phyloP scores from a whole-genome alignment of 2,113 vertebrate species.

The Pseudorasbora parva region DNA sequence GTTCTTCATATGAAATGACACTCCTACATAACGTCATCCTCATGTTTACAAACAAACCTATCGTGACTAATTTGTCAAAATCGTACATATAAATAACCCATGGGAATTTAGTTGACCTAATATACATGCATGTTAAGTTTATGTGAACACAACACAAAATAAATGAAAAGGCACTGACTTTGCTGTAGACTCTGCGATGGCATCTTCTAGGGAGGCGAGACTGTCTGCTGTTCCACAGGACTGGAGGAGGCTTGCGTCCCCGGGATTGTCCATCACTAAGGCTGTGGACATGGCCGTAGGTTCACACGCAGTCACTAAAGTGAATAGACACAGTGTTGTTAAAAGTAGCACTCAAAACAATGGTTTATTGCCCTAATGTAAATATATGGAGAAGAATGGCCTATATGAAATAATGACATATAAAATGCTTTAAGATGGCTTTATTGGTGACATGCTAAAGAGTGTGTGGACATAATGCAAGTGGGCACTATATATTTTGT shows the following conservation, averaged over 20 bases:
- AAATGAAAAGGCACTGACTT: conserved; percentile 69
- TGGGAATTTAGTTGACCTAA: background rate
- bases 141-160: background rate
- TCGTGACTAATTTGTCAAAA: background rate
- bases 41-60: background rate
- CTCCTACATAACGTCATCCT: background rate
- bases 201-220: conserved; percentile 60
- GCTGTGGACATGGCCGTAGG: conserved; percentile 64
- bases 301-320: conserved; percentile 78
- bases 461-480: background rate
- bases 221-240: conserved; percentile 43
- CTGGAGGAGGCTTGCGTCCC: conserved; percentile 42
- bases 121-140: background rate
- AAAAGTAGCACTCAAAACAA: background rate
- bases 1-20: background rate
- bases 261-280: conserved; percentile 63
- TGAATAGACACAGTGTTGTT: conserved; percentile 28
- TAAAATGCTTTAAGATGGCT: too few relatives aligned
- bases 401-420: background rate
- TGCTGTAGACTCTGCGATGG: conserved; percentile 46
- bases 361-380: background rate
- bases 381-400: background rate
- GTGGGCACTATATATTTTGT: background rate
- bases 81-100: background rate
- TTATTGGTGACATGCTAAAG: too few relatives aligned